Percentiles rank a stretch among this genome's conserved stretches.
Evolutionary conservation across 2,888 invertebrate genomes (phyloP).

Genomic region (Morpho achilles): DNA sequence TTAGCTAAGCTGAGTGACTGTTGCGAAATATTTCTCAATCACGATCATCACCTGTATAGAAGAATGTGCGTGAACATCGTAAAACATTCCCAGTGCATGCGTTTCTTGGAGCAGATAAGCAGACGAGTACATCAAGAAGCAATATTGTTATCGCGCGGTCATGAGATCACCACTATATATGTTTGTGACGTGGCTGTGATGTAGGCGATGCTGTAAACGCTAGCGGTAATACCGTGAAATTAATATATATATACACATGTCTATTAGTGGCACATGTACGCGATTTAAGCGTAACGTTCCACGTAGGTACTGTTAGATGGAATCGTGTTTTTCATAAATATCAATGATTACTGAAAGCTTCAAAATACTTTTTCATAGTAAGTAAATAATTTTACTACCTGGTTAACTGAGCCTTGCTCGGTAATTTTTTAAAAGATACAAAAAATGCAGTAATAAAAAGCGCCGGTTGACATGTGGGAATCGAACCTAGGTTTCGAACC

Average conservation of each 20-base stretch:
- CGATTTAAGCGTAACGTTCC: neutral
- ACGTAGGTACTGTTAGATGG: neutral
- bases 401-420: too few relatives aligned
- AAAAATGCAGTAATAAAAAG: too few relatives aligned
- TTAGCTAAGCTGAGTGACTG: too few relatives aligned
- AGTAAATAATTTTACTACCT: too few relatives aligned
- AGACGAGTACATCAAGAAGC: slow-evolving; percentile 32
- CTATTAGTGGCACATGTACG: neutral
- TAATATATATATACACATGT: neutral
- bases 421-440: too few relatives aligned
- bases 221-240: slow-evolving; percentile 20
- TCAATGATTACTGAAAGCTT: too few relatives aligned
- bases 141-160: slow-evolving; percentile 43
- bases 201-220: slow-evolving; percentile 28
- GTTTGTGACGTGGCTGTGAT: slow-evolving; percentile 56
- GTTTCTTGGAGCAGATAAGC: slow-evolving; percentile 25
- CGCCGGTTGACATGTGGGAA: too few relatives aligned
- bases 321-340: neutral
- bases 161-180: slow-evolving; percentile 74
- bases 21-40: too few relatives aligned
- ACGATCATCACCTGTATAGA: too few relatives aligned
- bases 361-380: too few relatives aligned
- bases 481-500: too few relatives aligned
- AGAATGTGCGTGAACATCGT: slow-evolving; percentile 1
- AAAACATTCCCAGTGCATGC: slow-evolving; percentile 12